Conservation (phyloP, 2,797 vertebrate genomes). For the Danio choprae region DNA sequence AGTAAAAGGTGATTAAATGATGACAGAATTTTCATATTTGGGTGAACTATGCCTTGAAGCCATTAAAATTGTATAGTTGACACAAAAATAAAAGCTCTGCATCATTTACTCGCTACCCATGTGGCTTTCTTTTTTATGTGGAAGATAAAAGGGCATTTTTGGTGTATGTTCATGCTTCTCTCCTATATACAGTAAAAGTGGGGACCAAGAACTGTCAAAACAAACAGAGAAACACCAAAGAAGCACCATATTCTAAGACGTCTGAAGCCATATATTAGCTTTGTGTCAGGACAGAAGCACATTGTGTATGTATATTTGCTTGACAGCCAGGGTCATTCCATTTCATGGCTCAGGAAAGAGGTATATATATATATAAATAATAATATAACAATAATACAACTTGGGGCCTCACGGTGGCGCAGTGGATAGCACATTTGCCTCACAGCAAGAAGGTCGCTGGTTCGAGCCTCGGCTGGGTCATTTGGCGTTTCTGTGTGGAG, state of each 20-base stretch:
- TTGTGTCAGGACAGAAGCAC: constrained; percentile 3
- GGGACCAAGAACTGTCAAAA: neutral
- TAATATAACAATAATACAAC: no score
- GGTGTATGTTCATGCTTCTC: neutral
- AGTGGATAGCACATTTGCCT: no score
- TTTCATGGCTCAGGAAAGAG: neutral
- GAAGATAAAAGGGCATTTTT: constrained; percentile 6
- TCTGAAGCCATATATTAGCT: neutral
- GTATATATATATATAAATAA: no score
- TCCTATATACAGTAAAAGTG: neutral
- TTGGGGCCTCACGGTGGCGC: no score
- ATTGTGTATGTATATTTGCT: neutral
- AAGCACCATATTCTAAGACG: neutral
- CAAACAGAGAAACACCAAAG: neutral
- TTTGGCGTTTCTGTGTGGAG: no score
- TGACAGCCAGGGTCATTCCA: neutral
- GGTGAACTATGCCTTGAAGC: no score
- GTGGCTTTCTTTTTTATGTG: constrained; percentile 8
- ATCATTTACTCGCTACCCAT: neutral
- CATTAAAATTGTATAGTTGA: neutral
- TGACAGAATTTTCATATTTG: no score
- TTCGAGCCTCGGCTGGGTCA: no score
- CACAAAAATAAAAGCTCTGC: neutral
- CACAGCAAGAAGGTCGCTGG: no score
- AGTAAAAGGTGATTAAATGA: no score